Evolutionary conservation across 2,113 vertebrate genomes (phyloP), one percentile per base, ranked within the genome.

Genomic region (Tor tambroides): DNA sequence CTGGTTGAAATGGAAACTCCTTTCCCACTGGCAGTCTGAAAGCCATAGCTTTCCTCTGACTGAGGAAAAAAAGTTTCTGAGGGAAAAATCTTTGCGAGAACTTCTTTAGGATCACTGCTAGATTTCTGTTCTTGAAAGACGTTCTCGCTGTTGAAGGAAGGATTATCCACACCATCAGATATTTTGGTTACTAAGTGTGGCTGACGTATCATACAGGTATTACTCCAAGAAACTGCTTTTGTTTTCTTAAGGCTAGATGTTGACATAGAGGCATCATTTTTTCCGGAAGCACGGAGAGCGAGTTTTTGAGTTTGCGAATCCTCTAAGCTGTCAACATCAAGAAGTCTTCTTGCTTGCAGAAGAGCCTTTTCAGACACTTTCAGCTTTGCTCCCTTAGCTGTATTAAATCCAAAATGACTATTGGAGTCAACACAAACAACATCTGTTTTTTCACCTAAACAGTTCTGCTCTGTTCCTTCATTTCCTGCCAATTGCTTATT

Each of bases 361-460:
- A 96, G 90, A 56, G 95, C 92, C 65, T 85, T 92, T 90, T 94
- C 89, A 77, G 96, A 96, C 56, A 96, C 67, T 3, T 80, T 84
- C 23, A 96, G 93, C 0, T 83, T 88, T 85, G 95, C 96, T 87
- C 95, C 95, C 88, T 93, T 94, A 90, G 95, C 94, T 67, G 95
- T 96, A 85, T 89, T 96, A 92, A 96, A 96, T 19, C 94, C 95
- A 91, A 91, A 94, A 84, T 88, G 75, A 82, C 87, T 83, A 85
- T 80, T 21, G 1, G 19, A 32, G 30, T 71, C 63, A 28, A 30
- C n/a, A 46, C 15, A 35, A 74, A 56, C n/a, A 63, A 79, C 80
- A 85, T 59, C 35, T 80, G 63, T 19, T 56, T 84, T 84, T n/a
- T 51, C 28, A 54, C 38, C 74, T 32, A 79, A 14, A 72, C 41